Evolutionary conservation across 2,888 invertebrate genomes (phyloP), one percentile per base, ranked within the genome.

Genomic region (Epistrophe grossulariae): DNA sequence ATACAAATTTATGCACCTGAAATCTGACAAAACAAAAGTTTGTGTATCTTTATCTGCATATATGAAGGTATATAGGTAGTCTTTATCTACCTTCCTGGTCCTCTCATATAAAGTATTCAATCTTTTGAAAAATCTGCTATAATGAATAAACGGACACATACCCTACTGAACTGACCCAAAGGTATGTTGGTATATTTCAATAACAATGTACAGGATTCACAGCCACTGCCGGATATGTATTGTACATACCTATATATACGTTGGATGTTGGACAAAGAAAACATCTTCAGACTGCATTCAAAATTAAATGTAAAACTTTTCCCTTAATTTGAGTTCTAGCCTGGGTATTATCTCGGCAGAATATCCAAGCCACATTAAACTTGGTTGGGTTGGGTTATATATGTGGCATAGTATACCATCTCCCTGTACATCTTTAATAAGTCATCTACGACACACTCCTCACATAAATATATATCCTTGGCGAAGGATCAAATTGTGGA

Each of bases 291-390:
- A 79, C 71, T 82, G 70, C 85, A 78, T 78, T 82, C 70, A 85
- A 70, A 81, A 82, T 85, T 81, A 82, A 82, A 85, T 82, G 78
- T 82, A 82, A 82, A 85, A 82, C 78, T 85, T 77, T 72, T 73
- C 62, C 81, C 81, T 64, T 43, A 59, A 52, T 68, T 57, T 43
- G 45, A 48, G 62, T 59, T 48, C 43, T 38, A 68, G 55, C 38
- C 43, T 66, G 62, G 50, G 64, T 71, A 74, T 87, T 71, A 82
- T 82, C 82, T 80, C 43, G 5, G 66, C 43, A 8, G 66, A 68
- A 66, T 77, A 66, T 84, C 48, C 68, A 70, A 82, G 68, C 78
- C 52, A 82, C 71, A 79, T 87, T 87, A 82, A 74, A 82, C 35
- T 64, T 43, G 62, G 83, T 55, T n/a, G 15, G 68, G 31, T 50